phyloP scores from a whole-genome alignment of 2,113 vertebrate genomes.

The Maccullochella peelii region DNA sequence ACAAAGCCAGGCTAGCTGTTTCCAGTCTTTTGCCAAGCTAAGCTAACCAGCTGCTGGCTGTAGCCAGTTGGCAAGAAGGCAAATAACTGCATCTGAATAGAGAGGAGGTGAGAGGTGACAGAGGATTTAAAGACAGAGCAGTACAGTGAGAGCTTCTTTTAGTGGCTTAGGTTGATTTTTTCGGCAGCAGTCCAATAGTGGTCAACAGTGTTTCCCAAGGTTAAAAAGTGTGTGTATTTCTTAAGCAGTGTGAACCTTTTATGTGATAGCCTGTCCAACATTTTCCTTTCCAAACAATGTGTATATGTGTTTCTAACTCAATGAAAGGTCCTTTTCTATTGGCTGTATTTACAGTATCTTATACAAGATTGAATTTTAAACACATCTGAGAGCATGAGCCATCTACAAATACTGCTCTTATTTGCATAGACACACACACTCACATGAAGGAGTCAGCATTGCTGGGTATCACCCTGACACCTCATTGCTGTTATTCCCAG shows the following conservation, averaged over 20 bases:
- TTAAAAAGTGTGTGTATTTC: not conserved
- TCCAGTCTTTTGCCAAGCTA: not conserved
- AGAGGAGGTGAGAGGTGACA: not conserved
- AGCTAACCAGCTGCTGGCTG: not conserved
- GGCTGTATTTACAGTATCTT: not conserved
- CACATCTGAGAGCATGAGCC: constrained; percentile 10
- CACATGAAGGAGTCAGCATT: constrained; percentile 32
- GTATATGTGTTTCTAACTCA: not conserved
- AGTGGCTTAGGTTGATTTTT: not conserved
- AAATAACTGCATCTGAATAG: not conserved
- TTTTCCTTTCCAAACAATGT: not conserved
- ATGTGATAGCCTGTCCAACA: not conserved
- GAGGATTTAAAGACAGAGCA: not conserved
- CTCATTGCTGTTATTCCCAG: constrained; percentile 63
- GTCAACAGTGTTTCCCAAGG: not conserved
- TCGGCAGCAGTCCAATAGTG: not conserved
- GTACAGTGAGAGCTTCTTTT: not conserved
- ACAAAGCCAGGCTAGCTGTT: not conserved
- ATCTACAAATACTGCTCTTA: constrained; percentile 23
- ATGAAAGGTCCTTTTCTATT: not conserved
- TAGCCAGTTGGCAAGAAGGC: not conserved
- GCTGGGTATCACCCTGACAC: constrained; percentile 62
- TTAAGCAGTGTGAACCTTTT: not conserved
- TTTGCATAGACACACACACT: constrained; percentile 25
- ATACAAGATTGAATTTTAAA: constrained; percentile 21